Percentiles rank a stretch among this genome's conserved stretches.
phyloP scores from a whole-genome alignment of 2,888 invertebrate genomes.

The Abrostola triplasia region DNA sequence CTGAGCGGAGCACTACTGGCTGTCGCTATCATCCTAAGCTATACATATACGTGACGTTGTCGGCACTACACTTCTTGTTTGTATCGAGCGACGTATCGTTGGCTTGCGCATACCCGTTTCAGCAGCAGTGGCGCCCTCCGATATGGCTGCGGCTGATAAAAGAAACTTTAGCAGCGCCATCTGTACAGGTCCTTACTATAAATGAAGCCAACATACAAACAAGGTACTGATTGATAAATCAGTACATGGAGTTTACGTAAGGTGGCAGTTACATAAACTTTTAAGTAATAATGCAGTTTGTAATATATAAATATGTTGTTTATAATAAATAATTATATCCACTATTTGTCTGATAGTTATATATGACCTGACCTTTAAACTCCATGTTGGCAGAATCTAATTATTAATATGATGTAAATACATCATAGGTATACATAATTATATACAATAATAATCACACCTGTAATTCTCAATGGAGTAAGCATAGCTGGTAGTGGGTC shows the following conservation, averaged over 20 bases:
- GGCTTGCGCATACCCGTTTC: conserved; percentile 72
- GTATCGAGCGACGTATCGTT: conserved; percentile 84
- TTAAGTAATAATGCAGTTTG: background rate
- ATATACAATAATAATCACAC: too few species aligned
- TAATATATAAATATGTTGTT: too few species aligned
- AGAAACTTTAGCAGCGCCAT: conserved; percentile 54
- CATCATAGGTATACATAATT: too few species aligned
- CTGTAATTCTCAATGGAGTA: too few species aligned
- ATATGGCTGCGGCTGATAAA: conserved; percentile 43
- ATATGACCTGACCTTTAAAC: too few species aligned
- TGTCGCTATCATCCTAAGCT: conserved; percentile 76
- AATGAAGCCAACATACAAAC: background rate
- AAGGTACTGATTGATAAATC: conserved; percentile 4
- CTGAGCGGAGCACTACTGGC: conserved; percentile 78
- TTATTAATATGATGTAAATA: too few species aligned
- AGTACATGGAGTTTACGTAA: conserved; percentile 33
- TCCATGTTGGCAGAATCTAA: too few species aligned
- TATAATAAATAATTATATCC: too few species aligned
- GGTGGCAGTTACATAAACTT: conserved; percentile 43
- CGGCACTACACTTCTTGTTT: conserved; percentile 79
- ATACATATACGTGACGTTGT: conserved; percentile 76
- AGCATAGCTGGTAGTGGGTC: too few species aligned
- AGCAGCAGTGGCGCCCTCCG: conserved; percentile 61
- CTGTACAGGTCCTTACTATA: conserved; percentile 39
- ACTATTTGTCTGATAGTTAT: too few species aligned